Base-by-base conservation (phyloP, 2,113 vertebrate genomes). In the Emydocephalus ijimae region DNA sequence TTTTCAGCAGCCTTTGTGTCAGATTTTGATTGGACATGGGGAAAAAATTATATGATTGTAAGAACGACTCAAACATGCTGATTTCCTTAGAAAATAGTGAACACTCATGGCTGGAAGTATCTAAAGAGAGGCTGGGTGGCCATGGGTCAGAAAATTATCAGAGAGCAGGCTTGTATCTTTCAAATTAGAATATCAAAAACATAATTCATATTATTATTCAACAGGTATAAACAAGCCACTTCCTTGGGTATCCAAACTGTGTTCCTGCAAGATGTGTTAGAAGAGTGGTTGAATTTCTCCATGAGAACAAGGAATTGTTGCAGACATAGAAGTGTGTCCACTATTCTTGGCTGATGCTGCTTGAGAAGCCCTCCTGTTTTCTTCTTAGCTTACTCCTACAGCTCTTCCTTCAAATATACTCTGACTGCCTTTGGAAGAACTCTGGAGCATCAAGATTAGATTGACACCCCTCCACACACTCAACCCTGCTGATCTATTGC, bases 211-310 rank as follows among this genome's bases (percentile, higher is more conserved):
- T 0, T 1, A 95, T 95, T 97, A 64, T 95, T 96, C 97, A 96
- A 59, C 93, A 98, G 98, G 97, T 95, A 95, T 97, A 43, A 52
- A 54, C 92, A 98, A 96, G 48, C 89, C 94, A 50, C 96, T 96
- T 91, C 96, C 97, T 23, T 98, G 98, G 98, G 95, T 98, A 86
- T 95, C 95, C 55, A 98, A 98, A 89, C 95, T 98, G 87, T 98
- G 98, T 57, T 97, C 97, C 96, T 98, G 98, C 93, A 98, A 97
- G 89, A 89, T 98, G 93, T 98, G 98, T 87, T 98, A 96, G 95
- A 95, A 95, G 94, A 94, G 92, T 86, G 81, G 21, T 50, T 24
- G 39, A 29, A 11, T 50, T 50, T 87, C 24, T 45, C 43, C 45
- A 50, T 12, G 45, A 91, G 95, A 93, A 93, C 92, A 34, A 11